Conservation (phyloP, 2,888 invertebrate species). For the Matsumyia berberina region DNA sequence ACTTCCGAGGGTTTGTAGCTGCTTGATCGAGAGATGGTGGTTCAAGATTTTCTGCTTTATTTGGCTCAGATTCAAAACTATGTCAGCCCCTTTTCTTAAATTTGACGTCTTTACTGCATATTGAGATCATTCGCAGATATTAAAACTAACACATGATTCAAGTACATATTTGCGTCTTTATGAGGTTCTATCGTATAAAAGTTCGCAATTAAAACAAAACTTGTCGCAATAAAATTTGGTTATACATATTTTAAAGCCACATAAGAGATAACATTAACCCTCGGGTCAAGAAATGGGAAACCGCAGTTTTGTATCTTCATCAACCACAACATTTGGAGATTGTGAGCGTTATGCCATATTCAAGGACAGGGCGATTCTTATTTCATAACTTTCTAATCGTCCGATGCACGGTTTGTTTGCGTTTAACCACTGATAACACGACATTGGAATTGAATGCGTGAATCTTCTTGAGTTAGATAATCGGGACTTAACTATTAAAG, state of each 20-base stretch:
- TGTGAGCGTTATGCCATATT: not conserved
- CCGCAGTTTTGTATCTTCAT: not conserved
- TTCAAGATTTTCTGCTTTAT: too few species aligned
- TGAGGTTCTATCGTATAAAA: not conserved
- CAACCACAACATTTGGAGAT: not conserved
- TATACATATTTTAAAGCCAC: slow-evolving; percentile 4
- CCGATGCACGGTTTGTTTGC: slow-evolving; percentile 33
- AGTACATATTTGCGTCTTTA: too few species aligned
- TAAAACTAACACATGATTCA: too few species aligned
- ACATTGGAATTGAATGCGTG: too few species aligned
- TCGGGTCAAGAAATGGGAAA: slow-evolving; percentile 1
- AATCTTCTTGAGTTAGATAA: not conserved
- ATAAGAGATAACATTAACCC: not conserved
- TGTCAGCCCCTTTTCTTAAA: too few species aligned
- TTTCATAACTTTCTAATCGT: slow-evolving; percentile 22
- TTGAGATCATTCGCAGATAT: too few species aligned
- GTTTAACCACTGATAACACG: too few species aligned
- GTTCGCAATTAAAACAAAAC: not conserved
- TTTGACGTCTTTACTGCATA: too few species aligned
- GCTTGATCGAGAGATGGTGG: too few species aligned
- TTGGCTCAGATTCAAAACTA: too few species aligned
- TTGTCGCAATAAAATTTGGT: not conserved
- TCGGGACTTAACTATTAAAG: too few species aligned
- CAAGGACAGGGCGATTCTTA: not conserved
- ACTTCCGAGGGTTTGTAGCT: too few species aligned